Evolutionary conservation across 2,888 invertebrate genomes (phyloP), one percentile per base, ranked within the genome.

Genomic region (Brenthis ino): DNA sequence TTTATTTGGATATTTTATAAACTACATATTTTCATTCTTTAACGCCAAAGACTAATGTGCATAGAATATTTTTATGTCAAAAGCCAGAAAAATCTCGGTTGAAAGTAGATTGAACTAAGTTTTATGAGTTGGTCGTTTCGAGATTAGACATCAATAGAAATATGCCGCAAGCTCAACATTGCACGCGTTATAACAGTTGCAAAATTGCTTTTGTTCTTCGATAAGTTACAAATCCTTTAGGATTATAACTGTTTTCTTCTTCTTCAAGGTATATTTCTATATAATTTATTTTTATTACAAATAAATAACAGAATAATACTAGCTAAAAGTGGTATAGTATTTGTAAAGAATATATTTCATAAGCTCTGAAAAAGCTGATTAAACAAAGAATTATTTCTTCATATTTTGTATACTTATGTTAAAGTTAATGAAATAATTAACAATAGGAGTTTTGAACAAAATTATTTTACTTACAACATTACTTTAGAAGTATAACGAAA

Each of bases 121-220:
- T 85, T 82, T 81, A 83, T 81, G 77, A 77, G 77, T 80, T 80
- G 84, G 79, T 82, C 79, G 76, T 77, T 60, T 79, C 77, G 79
- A 86, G 85, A 85, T 85, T 83, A 88, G 82, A 83, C 81, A 84
- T 84, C 81, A 80, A 81, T 80, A 80, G 80, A 83, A 83, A 82
- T 81, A 80, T 79, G 78, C 68, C 77, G 74, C 81, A 74, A 76
- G 78, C 80, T 77, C 75, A 73, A 75, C 76, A 74, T 74, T 70
- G 74, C 67, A 67, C 57, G 64, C 63, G 78, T 77, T 82, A 81
- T 82, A 84, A 84, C 82, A 81, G 82, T 83, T 83, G 80, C 82
- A 82, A 86, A 88, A 87, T 87, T 85, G 79, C 82, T 86, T 86
- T 85, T 85, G 84, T 87, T 86, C 77, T 81, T 80, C 80, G 79